Percentiles rank a stretch among this genome's conserved stretches.
These are phyloP conservation scores for Spodoptera littoralis DNA, from an alignment of 2,888 invertebrate genomes.

Conservation along the genomic window DNA sequence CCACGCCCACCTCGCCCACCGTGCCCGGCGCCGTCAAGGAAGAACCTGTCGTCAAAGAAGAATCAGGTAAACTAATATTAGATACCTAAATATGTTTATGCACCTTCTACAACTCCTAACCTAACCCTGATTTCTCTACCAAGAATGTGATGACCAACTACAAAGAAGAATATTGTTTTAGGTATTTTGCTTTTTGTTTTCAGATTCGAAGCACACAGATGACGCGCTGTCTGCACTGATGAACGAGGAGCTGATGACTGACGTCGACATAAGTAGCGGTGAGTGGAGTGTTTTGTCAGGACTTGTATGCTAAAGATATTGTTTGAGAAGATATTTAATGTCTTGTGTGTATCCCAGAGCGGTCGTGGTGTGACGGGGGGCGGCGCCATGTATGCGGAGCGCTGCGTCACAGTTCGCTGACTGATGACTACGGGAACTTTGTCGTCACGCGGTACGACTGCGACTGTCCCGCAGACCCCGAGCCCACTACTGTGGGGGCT, in stretches of 20 bases:
- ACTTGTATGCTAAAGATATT: not conserved
- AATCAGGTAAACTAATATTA: conserved; percentile 58
- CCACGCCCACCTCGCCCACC: conserved; percentile 68
- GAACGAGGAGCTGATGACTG: conserved; percentile 83
- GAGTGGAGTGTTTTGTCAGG: conserved; percentile 24
- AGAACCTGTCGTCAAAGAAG: conserved; percentile 68
- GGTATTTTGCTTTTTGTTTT: not conserved
- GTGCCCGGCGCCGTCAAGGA: conserved; percentile 65
- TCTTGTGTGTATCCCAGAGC: conserved; percentile 62
- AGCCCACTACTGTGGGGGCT: conserved; percentile 10
- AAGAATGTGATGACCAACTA: no score
- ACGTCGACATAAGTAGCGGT: conserved; percentile 83
- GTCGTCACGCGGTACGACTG: conserved; percentile 80
- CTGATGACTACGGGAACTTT: conserved; percentile 88
- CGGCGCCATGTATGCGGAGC: conserved; percentile 82
- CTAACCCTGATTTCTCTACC: no score
- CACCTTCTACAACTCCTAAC: no score
- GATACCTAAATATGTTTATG: not conserved
- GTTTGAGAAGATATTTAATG: not conserved
- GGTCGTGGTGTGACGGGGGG: conserved; percentile 75
- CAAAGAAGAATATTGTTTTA: not conserved
- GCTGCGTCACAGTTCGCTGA: conserved; percentile 81
- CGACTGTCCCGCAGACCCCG: conserved; percentile 74
- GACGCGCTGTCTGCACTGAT: conserved; percentile 83
- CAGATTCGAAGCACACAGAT: conserved; percentile 78